phyloP scores from a whole-genome alignment of 2,888 invertebrate genomes.

The Serrognathus titanus region DNA sequence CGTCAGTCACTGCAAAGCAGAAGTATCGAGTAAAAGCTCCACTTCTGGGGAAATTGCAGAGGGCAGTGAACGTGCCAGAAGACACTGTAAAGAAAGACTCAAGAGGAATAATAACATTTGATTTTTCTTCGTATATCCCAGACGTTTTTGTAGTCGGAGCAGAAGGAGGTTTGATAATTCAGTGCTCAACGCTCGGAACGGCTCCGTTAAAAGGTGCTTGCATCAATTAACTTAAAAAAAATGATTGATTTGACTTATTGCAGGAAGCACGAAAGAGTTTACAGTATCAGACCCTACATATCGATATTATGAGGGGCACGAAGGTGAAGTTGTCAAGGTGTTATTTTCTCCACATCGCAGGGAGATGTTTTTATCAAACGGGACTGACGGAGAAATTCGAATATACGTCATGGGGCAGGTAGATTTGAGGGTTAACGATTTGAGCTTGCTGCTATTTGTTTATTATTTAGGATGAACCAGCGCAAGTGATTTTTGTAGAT shows the following conservation, averaged over 20 bases:
- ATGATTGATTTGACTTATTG: background rate
- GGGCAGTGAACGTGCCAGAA: slow-evolving; percentile 14
- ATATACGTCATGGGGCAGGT: slow-evolving; percentile 46
- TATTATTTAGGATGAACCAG: slow-evolving; percentile 40
- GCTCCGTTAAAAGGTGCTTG: slow-evolving; percentile 35
- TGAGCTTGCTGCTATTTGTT: background rate
- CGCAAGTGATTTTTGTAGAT: slow-evolving; percentile 42
- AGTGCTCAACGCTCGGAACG: slow-evolving; percentile 44
- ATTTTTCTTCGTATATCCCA: slow-evolving; percentile 43
- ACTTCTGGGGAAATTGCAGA: slow-evolving; percentile 28
- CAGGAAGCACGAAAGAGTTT: slow-evolving; percentile 33
- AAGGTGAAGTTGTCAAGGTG: slow-evolving; percentile 42
- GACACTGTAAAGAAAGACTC: slow-evolving; percentile 31
- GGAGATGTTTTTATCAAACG: slow-evolving; percentile 45
- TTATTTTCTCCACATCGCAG: slow-evolving; percentile 43
- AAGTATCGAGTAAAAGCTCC: slow-evolving; percentile 41
- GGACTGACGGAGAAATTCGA: slow-evolving; percentile 44
- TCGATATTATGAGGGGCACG: slow-evolving; percentile 43
- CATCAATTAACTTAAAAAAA: background rate
- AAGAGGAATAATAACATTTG: slow-evolving; percentile 43
- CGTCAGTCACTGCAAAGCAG: slow-evolving; percentile 27
- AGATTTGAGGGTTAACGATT: slow-evolving; percentile 2
- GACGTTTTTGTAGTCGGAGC: slow-evolving; percentile 47
- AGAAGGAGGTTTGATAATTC: slow-evolving; percentile 46
- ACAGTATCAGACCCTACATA: slow-evolving; percentile 44